These are phyloP conservation scores for Microtus montanus DNA, from an alignment of 2,113 vertebrate genomes.

Conservation along the genomic window DNA sequence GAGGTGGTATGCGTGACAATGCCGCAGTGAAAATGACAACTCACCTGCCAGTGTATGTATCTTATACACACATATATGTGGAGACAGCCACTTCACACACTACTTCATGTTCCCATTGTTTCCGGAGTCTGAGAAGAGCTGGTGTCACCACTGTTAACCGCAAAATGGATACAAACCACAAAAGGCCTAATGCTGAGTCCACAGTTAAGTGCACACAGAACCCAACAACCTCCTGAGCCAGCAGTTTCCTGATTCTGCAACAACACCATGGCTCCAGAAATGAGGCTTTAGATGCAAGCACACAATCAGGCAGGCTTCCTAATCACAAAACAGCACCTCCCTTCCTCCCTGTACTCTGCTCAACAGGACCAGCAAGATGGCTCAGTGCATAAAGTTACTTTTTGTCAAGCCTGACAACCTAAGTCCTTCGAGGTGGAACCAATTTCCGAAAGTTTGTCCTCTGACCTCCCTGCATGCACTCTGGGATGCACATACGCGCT, in stretches of 20 bases:
- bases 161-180: background rate
- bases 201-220: background rate
- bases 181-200: background rate
- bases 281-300: background rate
- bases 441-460: too few species aligned
- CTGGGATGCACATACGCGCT: background rate
- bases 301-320: background rate
- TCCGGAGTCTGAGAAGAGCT: background rate
- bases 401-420: background rate
- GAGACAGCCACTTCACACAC: background rate
- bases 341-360: background rate
- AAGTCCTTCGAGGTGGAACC: background rate
- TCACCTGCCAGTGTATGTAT: too few species aligned
- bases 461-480: background rate
- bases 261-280: background rate
- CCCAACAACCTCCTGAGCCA: background rate
- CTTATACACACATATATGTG: background rate
- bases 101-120: background rate
- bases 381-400: background rate
- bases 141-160: background rate
- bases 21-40: background rate
- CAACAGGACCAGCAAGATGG: background rate
- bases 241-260: background rate
- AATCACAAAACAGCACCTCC: background rate
- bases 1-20: too few species aligned